Evolutionary conservation across 2,888 invertebrate species (phyloP), one percentile per base, ranked within the genome.

Genomic region (Dasypogon diadema): DNA sequence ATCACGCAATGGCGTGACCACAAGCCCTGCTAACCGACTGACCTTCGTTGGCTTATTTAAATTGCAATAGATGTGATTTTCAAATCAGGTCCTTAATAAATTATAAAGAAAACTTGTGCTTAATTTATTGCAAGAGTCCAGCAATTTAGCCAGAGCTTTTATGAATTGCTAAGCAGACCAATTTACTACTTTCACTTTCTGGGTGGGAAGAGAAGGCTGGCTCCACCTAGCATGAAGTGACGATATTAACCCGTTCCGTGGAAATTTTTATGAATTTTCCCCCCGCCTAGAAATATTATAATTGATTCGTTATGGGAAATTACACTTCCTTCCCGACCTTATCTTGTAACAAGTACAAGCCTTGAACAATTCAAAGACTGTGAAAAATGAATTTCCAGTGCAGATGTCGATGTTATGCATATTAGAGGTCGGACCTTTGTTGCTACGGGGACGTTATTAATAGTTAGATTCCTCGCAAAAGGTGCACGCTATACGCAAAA

Each of bases 1-100:
- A 79, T 80, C 80, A 80, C 80, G 80, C 80, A 80, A 80, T 80
- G 77, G 80, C 80, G 80, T 80, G 80, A 80, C 80, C 80, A 78
- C 77, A 78, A 80, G 78, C 77, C 77, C 78, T 65, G 34, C 48
- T 75, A 70, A 75, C 70, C 75, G 60, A 72, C 37, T 75, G 75
- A 75, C 75, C 75, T 75, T 75, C 70, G 46, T 46, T 51, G 70
- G 22, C 34, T 70, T 58, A 68, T 75, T 75, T 63, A 26, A 26
- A 73, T 73, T 73, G 56, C 55, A 73, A 34, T 18, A 24, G 70
- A 70, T 54, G 30, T 70, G 70, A 70, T 70, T 70, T 70, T 70
- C 54, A 70, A 70, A 70, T 54, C 70, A 54, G 30, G 30, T 24
- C 34, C 34, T 54, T 54, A 24, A 54, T 70, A 54, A 70, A 51